These are phyloP conservation scores for Cartodere bifasciata DNA, from an alignment of 2,888 invertebrate genomes.

Conservation along the genomic window DNA sequence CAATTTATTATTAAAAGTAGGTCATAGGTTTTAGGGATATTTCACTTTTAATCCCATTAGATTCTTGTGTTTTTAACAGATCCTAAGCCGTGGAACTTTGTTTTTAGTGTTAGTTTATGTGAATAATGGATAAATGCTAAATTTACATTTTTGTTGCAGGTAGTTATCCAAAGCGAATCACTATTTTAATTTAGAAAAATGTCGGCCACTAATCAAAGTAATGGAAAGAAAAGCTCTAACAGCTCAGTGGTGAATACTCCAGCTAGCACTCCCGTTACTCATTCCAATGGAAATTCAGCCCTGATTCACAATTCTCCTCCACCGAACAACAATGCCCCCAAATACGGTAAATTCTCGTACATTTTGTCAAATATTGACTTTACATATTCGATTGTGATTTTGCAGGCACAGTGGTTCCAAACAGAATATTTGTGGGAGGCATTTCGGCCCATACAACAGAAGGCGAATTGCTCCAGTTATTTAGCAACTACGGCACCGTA, in stretches of 20 bases:
- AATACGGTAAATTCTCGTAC: slow-evolving; percentile 33
- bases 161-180: slow-evolving; percentile 20
- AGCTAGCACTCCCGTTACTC: slow-evolving; percentile 31
- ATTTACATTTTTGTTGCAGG: slow-evolving; percentile 18
- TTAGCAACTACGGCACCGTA: slow-evolving; percentile 79
- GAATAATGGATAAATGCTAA: neutral
- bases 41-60: no score
- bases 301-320: slow-evolving; percentile 30
- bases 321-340: slow-evolving; percentile 37
- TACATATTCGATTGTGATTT: no score
- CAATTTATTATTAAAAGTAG: no score
- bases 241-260: slow-evolving; percentile 32
- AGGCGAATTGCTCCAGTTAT: slow-evolving; percentile 80
- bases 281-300: slow-evolving; percentile 26
- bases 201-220: slow-evolving; percentile 24
- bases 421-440: slow-evolving; percentile 92
- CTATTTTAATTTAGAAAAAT: slow-evolving; percentile 18
- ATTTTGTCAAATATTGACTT: no score
- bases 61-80: no score
- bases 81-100: no score
- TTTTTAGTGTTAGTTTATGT: no score
- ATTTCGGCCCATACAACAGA: slow-evolving; percentile 90
- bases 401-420: slow-evolving; percentile 78
- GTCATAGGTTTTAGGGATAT: no score
- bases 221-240: slow-evolving; percentile 29